Evolutionary conservation across 2,113 vertebrate species (phyloP), one percentile per base, ranked within the genome.

Genomic region (Tautogolabrus adspersus): DNA sequence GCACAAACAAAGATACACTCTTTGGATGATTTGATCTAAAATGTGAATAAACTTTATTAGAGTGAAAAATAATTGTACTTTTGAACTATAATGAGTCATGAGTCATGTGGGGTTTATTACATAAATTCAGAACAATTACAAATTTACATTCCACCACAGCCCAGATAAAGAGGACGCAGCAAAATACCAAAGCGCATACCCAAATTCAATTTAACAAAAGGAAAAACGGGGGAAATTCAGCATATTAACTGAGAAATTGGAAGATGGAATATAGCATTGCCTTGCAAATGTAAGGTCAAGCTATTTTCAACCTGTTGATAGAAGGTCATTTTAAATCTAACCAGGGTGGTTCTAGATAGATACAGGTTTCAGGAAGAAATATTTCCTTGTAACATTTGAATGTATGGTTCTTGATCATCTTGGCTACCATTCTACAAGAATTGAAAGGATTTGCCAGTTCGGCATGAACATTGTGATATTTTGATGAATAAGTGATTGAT

Each of bases 201-300:
- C 7, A 78, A 79, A 70, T 79, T 40, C 21, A 46, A 49, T 56
- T 61, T 6, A 34, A 22, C 19, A 10, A 51, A 47, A 64, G 10
- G 3, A 26, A 26, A 57, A 63, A 67, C 42, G 65, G 23, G 49
- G 63, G 46, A 16, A 46, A 21, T 58, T 54, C 34, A 61, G 72
- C 73, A 83, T 82, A 67, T 81, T 73, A 81, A 80, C 79, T 70
- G 54, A 60, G n/a, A 83, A 85, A 81, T 68, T 44, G 52, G 70
- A 68, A 61, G 60, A 72, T 22, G 26, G 56, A n/a, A n/a, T 73
- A 18, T 19, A 18, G 4, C 18, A 80, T 75, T 47, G 22, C 60
- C 79, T 78, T 61, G 52, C 54, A 83, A 86, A 87, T 22, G 23
- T 57, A 49, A 49, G 15, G 4, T 18, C 2, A 19, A 19, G 18